Base-by-base conservation (phyloP, 2,797 vertebrate genomes). In the Mionectes olivaceus region DNA sequence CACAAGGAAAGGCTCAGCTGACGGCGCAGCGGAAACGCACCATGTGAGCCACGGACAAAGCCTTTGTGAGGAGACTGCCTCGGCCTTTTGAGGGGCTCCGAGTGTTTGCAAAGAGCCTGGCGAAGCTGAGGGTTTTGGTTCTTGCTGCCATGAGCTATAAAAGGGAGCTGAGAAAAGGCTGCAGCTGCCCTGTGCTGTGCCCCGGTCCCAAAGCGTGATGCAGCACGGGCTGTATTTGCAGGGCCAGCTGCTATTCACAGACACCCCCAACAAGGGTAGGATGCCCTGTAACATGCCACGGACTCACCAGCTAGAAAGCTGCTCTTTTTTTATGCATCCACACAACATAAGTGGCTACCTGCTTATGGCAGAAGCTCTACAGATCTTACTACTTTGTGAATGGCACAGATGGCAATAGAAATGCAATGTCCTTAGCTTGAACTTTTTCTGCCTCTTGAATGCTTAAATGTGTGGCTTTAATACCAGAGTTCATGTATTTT, bases 121-220 rank as follows among this genome's bases (percentile, higher is more conserved):
- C 47, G 1, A 90, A 90, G 67, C 70, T 39, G 75, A 82, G 22
- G 63, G 70, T 65, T 92, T 90, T 55, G 69, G 59, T 89, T 79
- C 81, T 79, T 41, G 43, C 70, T 82, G 87, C 81, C 89, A 76
- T 4, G 32, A 91, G 78, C 46, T 82, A 41, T 12, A 79, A 60
- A 90, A 64, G 53, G 50, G 57, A 89, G 21, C 64, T 13, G 25
- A 94, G 81, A 61, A 59, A 59, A 89, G 83, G 63, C 67, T 73
- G 70, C 2, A 5, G 83, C 49, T 0, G 0, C 43, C 25, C 44
- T 27, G 32, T 1, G 3, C 80, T 46, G 2, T 46, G 88, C 35
- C 67, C 50, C 0, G 0, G 27, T 88, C 33, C 49, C 7, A 4
- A 61, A 2, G 75, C 0, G 1, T 11, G 56, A n/a, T 57, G 52